These are phyloP conservation scores for Halocynthia aurantium DNA, from an alignment of 23 tunicate species.

Conservation along the genomic window DNA sequence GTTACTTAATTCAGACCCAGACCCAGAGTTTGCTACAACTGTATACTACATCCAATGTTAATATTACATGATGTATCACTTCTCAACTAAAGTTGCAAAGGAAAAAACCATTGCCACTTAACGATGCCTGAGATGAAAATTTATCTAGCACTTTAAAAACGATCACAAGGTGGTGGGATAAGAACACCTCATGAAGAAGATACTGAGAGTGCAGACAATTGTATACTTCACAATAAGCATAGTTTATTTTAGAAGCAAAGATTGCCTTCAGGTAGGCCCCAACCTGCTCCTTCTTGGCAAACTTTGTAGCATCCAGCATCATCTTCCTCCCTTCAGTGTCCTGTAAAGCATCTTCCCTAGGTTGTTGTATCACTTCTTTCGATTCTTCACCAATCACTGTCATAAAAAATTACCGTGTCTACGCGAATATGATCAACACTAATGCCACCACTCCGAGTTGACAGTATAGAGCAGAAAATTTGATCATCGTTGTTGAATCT, in stretches of 20 bases:
- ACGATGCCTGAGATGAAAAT: no score
- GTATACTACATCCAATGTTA: no score
- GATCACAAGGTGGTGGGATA: no score
- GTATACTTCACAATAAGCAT: no score
- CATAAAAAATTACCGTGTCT: slow-evolving; percentile 93
- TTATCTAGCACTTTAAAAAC: no score
- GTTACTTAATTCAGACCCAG: no score
- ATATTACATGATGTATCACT: no score
- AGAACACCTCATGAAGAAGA: no score
- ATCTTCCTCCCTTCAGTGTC: slow-evolving; percentile 71
- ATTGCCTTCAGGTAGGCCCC: background rate
- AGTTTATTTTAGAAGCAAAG: background rate
- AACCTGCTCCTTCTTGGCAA: slow-evolving; percentile 77
- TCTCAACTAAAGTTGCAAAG: no score
- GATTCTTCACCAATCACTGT: slow-evolving; percentile 63
- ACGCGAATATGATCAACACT: slow-evolving; percentile 94
- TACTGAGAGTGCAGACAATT: no score
- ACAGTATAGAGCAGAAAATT: slow-evolving; percentile 93
- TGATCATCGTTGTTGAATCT: slow-evolving; percentile 89
- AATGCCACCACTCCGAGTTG: slow-evolving; percentile 95
- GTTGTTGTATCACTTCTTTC: slow-evolving; percentile 6
- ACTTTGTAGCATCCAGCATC: slow-evolving; percentile 76
- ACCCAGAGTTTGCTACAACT: no score
- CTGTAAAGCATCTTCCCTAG: slow-evolving; percentile 55
- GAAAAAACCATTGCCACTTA: no score